Evolutionary conservation across 1,140 invertebrate species (phyloP).

Genomic region (Cydia amplana): DNA sequence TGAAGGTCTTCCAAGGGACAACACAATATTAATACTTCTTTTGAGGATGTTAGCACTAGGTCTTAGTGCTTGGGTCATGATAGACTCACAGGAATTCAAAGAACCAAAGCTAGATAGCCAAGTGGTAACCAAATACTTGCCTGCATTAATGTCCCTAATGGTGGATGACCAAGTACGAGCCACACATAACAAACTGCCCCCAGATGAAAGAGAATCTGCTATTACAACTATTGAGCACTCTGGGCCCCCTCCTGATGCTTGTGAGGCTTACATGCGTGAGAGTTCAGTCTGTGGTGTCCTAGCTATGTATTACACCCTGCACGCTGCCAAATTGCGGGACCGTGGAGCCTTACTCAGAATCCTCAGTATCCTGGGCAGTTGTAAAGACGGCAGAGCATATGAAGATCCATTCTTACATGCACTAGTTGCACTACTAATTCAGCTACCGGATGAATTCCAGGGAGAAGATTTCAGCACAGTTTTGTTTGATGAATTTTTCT

Average conservation of each 20-base stretch:
- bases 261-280: slow-evolving; percentile 93
- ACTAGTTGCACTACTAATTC: slow-evolving; percentile 92
- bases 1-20: slow-evolving; percentile 94
- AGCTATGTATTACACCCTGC: slow-evolving; percentile 97
- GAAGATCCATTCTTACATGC: slow-evolving; percentile 97
- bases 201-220: slow-evolving; percentile 95
- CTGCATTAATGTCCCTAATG: slow-evolving; percentile 96
- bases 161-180: slow-evolving; percentile 97
- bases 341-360: slow-evolving; percentile 92
- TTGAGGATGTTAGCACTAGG: slow-evolving; percentile 95
- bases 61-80: slow-evolving; percentile 97
- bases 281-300: slow-evolving; percentile 94
- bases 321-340: slow-evolving; percentile 90
- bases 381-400: slow-evolving; percentile 94
- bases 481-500: slow-evolving; percentile 97
- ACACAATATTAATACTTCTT: slow-evolving; percentile 93
- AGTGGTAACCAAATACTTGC: slow-evolving; percentile 96
- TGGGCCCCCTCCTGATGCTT: slow-evolving; percentile 94
- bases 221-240: slow-evolving; percentile 97
- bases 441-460: slow-evolving; percentile 94
- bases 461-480: slow-evolving; percentile 97
- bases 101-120: slow-evolving; percentile 96
- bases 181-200: slow-evolving; percentile 92
- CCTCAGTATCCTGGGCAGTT: slow-evolving; percentile 92
- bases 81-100: slow-evolving; percentile 96